These are phyloP conservation scores for Hormiphora californensis DNA, from an alignment of 37 sponge, comb jelly and placozoan species.

Conservation along the genomic window DNA sequence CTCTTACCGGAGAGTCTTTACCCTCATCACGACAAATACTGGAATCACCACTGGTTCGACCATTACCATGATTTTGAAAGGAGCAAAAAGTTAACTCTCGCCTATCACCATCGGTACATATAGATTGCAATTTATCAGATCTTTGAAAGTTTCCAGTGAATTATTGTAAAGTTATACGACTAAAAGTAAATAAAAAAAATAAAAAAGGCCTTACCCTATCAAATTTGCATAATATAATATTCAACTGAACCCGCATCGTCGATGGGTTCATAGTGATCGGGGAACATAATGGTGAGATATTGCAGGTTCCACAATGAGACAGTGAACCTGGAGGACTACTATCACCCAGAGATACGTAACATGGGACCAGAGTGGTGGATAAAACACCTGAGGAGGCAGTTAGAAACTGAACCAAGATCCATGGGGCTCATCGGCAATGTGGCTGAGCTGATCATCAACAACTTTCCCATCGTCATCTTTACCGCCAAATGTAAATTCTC, in stretches of 20 bases:
- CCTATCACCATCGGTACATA: not conserved
- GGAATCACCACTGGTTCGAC: not conserved
- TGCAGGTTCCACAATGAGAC: not conserved
- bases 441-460: conserved; percentile 14
- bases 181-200: too few relatives aligned
- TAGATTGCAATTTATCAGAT: too few relatives aligned
- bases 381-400: not conserved
- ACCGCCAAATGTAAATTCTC: not conserved
- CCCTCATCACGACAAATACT: not conserved
- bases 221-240: too few relatives aligned
- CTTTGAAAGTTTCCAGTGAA: too few relatives aligned
- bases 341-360: not conserved
- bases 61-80: not conserved
- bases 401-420: not conserved
- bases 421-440: not conserved
- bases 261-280: not conserved
- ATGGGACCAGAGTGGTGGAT: conserved; percentile 16
- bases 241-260: not conserved
- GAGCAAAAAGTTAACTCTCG: conserved; percentile 5
- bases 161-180: too few relatives aligned
- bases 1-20: not conserved
- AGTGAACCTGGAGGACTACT: not conserved
- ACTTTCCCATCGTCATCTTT: not conserved
- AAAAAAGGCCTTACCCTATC: too few relatives aligned
- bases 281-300: not conserved